These are phyloP conservation scores for Elgaria multicarinata DNA, from an alignment of 2,113 vertebrate species.

Conservation along the genomic window DNA sequence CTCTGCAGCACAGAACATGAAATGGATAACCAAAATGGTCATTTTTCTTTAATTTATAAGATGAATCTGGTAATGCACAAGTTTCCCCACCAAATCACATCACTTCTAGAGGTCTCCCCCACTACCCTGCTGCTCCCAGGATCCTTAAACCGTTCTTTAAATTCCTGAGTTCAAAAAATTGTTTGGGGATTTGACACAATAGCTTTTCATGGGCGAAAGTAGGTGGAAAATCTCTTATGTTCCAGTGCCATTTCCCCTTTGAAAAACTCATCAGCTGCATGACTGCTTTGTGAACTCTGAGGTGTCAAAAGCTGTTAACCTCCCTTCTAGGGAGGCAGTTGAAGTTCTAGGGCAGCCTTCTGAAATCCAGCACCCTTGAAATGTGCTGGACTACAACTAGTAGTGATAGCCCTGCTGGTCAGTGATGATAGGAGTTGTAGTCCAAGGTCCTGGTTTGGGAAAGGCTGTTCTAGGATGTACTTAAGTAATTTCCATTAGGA, in stretches of 20 bases:
- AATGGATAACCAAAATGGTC: not conserved
- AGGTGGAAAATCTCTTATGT: not conserved
- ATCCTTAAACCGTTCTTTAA: not conserved
- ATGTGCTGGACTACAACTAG: no score
- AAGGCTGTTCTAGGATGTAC: not conserved
- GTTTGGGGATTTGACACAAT: not conserved
- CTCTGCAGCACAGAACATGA: slow-evolving; percentile 1
- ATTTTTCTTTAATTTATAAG: not conserved
- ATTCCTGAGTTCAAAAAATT: not conserved
- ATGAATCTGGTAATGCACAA: not conserved
- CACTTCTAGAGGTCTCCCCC: not conserved
- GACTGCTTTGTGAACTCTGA: not conserved
- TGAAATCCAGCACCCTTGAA: no score
- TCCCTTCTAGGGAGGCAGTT: not conserved
- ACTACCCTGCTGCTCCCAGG: no score
- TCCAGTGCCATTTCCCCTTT: not conserved
- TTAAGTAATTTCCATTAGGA: not conserved
- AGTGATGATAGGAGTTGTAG: no score
- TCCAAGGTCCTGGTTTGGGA: no score
- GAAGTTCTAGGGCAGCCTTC: no score
- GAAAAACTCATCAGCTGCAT: not conserved
- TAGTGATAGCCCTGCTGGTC: no score
- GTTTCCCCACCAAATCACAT: not conserved
- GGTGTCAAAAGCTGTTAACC: not conserved
- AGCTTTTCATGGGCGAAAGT: not conserved